These are phyloP conservation scores for Gouania willdenowi DNA, from an alignment of 2,797 vertebrate genomes.

Conservation along the genomic window DNA sequence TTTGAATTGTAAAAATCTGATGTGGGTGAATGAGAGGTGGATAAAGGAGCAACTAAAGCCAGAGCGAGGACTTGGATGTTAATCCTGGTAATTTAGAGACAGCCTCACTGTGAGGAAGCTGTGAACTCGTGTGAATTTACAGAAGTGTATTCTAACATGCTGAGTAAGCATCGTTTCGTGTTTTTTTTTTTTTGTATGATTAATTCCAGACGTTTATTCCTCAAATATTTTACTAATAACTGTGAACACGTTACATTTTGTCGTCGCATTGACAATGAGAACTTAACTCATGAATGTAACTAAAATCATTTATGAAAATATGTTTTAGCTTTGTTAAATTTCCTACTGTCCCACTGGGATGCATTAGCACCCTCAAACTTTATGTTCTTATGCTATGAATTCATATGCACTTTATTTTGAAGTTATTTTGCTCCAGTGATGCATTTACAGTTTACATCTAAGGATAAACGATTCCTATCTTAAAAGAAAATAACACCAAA, in stretches of 20 bases:
- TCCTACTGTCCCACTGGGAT: conserved; percentile 21
- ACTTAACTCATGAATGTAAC: no score
- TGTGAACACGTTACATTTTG: conserved; percentile 49
- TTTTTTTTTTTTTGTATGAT: conserved; percentile 27
- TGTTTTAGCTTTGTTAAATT: conserved; percentile 13
- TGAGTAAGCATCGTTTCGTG: conserved; percentile 32
- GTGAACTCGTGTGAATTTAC: conserved; percentile 57
- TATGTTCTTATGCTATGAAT: conserved; percentile 37
- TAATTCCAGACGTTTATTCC: conserved; percentile 40
- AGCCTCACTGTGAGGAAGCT: conserved; percentile 37
- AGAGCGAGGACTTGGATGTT: conserved; percentile 10
- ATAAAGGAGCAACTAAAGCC: conserved; percentile 16
- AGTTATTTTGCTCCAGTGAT: conserved; percentile 9
- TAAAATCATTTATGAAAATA: no score
- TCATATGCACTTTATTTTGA: conserved; percentile 61
- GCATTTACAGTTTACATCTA: neutral
- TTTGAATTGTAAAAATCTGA: conserved; percentile 41
- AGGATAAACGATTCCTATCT: neutral
- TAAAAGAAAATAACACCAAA: no score
- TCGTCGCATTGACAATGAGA: no score
- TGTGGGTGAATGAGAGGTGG: conserved; percentile 8
- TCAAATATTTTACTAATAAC: conserved; percentile 36
- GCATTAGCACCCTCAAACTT: conserved; percentile 7
- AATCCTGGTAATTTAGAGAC: conserved; percentile 11
- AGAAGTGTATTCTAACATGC: conserved; percentile 31